Conservation (phyloP, 2,113 vertebrate species). For the Gadus chalcogrammus region DNA sequence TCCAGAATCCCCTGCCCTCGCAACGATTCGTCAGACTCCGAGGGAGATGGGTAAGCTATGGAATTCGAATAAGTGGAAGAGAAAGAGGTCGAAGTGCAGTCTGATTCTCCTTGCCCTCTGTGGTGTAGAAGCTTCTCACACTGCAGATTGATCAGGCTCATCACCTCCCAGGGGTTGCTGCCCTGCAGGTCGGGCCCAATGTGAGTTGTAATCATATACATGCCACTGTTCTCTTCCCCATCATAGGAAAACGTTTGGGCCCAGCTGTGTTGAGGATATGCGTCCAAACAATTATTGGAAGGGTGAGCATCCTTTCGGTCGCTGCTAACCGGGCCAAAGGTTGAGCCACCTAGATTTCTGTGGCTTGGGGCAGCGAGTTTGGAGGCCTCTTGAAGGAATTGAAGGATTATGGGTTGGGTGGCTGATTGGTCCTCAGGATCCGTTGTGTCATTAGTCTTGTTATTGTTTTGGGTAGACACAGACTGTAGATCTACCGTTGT, state of each 20-base stretch:
- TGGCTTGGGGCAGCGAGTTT: constrained; percentile 56
- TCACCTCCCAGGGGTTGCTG: constrained; percentile 63
- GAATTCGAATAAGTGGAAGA: neutral
- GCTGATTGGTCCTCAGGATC: constrained; percentile 23
- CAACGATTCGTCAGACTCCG: neutral
- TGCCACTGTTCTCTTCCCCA: neutral
- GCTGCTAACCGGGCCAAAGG: neutral
- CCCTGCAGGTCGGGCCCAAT: constrained; percentile 15
- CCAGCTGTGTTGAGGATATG: constrained; percentile 9
- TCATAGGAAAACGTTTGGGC: neutral
- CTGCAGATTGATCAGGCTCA: constrained; percentile 76
- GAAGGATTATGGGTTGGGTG: constrained; percentile 61
- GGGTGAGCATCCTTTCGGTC: neutral
- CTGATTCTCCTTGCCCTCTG: constrained; percentile 8
- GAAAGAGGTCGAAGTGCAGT: neutral
- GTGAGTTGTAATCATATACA: constrained; percentile 14
- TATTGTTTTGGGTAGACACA: constrained; percentile 31
- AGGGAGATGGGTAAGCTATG: neutral
- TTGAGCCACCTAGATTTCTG: constrained; percentile 17
- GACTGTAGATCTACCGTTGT: constrained; percentile 28
- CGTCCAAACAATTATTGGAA: neutral
- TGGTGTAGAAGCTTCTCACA: constrained; percentile 63
- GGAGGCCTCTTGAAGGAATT: constrained; percentile 74
- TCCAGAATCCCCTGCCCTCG: neutral
- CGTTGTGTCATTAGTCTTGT: constrained; percentile 37